These are phyloP conservation scores for Triplophysa dalaica DNA, from an alignment of 2,113 vertebrate genomes.

Conservation along the genomic window DNA sequence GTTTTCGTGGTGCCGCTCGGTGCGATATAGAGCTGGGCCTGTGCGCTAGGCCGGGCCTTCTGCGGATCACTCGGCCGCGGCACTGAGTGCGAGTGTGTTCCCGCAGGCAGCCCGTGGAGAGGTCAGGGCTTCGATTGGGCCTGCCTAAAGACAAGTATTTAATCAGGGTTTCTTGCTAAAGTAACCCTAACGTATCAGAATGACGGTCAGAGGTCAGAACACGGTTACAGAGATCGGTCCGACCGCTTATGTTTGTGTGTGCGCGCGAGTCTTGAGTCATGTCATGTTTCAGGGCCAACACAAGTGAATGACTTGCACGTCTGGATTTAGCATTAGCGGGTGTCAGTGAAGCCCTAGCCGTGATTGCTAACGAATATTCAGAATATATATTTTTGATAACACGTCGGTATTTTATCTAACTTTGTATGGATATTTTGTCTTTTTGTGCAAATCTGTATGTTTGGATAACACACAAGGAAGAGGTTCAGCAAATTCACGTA, in stretches of 20 bases:
- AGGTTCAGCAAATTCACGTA: neutral
- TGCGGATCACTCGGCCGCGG: neutral
- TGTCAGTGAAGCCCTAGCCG: conserved; percentile 28
- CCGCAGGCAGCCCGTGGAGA: conserved; percentile 36
- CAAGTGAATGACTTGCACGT: conserved; percentile 61
- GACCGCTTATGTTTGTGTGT: conserved; percentile 23
- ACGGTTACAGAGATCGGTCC: conserved; percentile 2
- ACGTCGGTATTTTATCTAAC: neutral
- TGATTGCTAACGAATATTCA: neutral
- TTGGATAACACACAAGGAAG: conserved; percentile 12
- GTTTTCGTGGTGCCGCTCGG: neutral
- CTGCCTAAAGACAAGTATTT: conserved; percentile 21
- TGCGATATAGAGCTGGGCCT: neutral
- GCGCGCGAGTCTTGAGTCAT: conserved; percentile 45
- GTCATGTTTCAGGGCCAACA: conserved; percentile 40
- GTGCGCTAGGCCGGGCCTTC: conserved; percentile 7
- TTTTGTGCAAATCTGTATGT: neutral
- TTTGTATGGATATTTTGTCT: neutral
- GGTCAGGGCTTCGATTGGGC: conserved; percentile 46
- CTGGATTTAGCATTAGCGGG: conserved; percentile 48
- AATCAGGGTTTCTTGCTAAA: neutral
- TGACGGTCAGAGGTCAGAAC: neutral
- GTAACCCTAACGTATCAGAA: neutral
- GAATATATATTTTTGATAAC: neutral
- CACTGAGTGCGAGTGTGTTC: conserved; percentile 37